A percentile compares a stretch with the other conserved stretches of the same genome.
Evolutionary conservation across 1,140 invertebrate genomes (phyloP).

Genomic region (Drosophila subpulchrella): DNA sequence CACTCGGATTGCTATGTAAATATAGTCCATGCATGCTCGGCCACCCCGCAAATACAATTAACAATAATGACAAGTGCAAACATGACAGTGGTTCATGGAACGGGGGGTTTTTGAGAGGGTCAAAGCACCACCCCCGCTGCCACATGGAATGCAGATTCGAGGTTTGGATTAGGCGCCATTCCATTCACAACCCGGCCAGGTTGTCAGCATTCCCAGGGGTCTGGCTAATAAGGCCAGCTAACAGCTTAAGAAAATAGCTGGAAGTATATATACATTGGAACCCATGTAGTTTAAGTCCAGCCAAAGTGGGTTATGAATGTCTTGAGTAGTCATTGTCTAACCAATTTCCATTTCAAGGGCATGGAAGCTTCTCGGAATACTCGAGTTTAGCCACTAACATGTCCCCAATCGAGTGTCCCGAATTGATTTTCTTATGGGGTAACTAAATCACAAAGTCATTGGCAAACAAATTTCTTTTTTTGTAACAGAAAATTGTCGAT

Average conservation of each 20-base stretch:
- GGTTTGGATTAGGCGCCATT: slow-evolving; percentile 52
- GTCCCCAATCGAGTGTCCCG: slow-evolving; percentile 1
- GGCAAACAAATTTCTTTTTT: slow-evolving; percentile 8
- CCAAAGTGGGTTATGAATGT: slow-evolving; percentile 31
- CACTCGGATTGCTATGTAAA: slow-evolving; percentile 50
- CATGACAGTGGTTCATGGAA: slow-evolving; percentile 55
- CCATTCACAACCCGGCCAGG: not conserved
- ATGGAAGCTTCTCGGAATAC: not conserved
- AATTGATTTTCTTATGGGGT: slow-evolving; percentile 34
- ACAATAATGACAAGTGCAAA: slow-evolving; percentile 81
- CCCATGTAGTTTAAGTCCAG: slow-evolving; percentile 44
- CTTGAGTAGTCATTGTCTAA: slow-evolving; percentile 29
- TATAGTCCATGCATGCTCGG: slow-evolving; percentile 58
- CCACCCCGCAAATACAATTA: slow-evolving; percentile 74
- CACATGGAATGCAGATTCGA: slow-evolving; percentile 53
- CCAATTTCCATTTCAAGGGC: slow-evolving; percentile 36
- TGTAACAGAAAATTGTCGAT: not conserved
- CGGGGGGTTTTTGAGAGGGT: not conserved
- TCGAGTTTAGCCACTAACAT: not conserved
- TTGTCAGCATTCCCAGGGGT: slow-evolving; percentile 34
- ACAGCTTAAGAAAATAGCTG: slow-evolving; percentile 49
- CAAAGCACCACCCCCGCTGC: not conserved
- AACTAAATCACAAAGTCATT: not conserved
- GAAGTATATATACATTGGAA: slow-evolving; percentile 2
- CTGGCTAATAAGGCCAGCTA: slow-evolving; percentile 37